Evolutionary conservation across 2,113 vertebrate genomes (phyloP), one percentile per base, ranked within the genome.

Genomic region (Benitochromis conjunctus): DNA sequence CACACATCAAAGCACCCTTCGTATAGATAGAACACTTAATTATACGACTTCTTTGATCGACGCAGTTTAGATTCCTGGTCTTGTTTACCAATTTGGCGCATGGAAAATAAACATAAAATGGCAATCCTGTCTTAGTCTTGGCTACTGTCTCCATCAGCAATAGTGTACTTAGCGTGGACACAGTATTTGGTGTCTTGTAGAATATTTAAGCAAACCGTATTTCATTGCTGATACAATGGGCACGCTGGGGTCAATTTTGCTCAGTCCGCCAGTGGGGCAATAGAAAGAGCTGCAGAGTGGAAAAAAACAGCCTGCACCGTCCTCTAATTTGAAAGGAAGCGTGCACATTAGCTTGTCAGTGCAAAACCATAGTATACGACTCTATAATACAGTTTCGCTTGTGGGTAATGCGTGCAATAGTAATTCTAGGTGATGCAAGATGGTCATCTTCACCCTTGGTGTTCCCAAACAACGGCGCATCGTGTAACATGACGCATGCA

Each of bases 401-500:
- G 38, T 36, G 54, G 54, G 86, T 24, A 60, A 87, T 85, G 60
- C 64, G 66, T 57, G 74, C 62, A 76, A 58, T 79, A 74, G 77
- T 80, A 83, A 84, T 51, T 58, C 74, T 57, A 86, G 69, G 82
- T 87, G 92, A 92, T 86, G 86, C 81, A 83, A 91, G 85, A 88
- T 43, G 85, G 9, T 90, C 54, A 48, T 79, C 51, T 86, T 83
- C 90, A 82, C 83, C 88, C 21, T 66, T 83, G 71, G 79, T 38
- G 54, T 41, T 48, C 57, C 81, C 66, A 86, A 89, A 92, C 86
- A 82, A 85, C 77, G 6, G 79, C 3, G 76, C 54, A 74, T 51
- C 76, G 55, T 80, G 74, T 71, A 79, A 86, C 86, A 90, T 92
- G 90, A 94, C 89, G 91, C 93, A 93, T 90, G 88, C 88, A 94